Evolutionary conservation across 2,113 vertebrate genomes (phyloP), one percentile per base, ranked within the genome.

Genomic region (Telmatochromis brachygnathus): DNA sequence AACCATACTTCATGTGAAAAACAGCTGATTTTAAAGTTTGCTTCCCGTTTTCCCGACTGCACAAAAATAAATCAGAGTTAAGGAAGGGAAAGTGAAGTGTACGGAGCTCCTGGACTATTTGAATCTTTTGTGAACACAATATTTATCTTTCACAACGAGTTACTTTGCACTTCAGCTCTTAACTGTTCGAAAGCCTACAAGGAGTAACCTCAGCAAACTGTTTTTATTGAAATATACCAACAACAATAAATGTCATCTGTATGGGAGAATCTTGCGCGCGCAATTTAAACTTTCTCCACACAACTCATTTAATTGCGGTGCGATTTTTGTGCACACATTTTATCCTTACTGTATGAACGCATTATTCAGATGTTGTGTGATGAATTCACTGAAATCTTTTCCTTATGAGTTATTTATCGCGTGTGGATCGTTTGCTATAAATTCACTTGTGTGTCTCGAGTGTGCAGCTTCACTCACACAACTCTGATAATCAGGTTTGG

Each of bases 311-410:
- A 26, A 45, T 6, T 6, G n/a, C 0, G 19, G 17, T 39, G 62
- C 11, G 0, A 0, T 17, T 47, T 11, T 30, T 28, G 23, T 75
- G 13, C 15, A 2, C 6, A 3, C 23, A 3, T 26, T 42, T 73
- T 47, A 17, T 73, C 35, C 1, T 45, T 1, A 45, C 14, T 0
- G 4, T 73, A 0, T 0, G 12, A 73, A 45, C 1, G 14, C 6
- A 1, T 28, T 4, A 3, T 19, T 75, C 26, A 30, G 30, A 75
- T 19, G 14, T 75, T 6, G 37, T 26, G 37, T 0, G 37, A 45
- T 10, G 13, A 73, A 26, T 23, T 73, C 13, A 17, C 9, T 7
- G 4, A 45, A 45, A 45, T 70, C n/a, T 42, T 70, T 9, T 14
- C 11, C n/a, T 42, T 23, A 0, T 4, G 19, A 15, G 37, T 9